Evolutionary conservation across 2,888 invertebrate species (phyloP).

Genomic region (Aproaerema taeniolella): DNA sequence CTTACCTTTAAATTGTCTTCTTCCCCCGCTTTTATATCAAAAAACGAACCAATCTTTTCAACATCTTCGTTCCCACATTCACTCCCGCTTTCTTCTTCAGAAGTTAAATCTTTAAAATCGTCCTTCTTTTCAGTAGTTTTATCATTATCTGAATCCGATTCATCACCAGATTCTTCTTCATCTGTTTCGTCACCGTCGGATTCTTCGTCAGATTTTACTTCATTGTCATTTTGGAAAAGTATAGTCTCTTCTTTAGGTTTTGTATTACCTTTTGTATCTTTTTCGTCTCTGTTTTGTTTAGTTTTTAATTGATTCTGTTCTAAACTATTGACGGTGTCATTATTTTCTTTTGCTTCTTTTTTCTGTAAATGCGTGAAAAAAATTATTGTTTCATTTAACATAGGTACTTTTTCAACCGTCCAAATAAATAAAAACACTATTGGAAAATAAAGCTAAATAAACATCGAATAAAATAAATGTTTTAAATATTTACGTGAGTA

Average conservation of each 20-base stretch:
- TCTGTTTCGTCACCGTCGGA: constrained; percentile 8
- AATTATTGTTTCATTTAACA: too few species aligned
- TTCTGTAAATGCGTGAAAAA: too few species aligned
- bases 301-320: too few species aligned
- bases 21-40: constrained; percentile 47
- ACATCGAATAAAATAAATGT: too few species aligned
- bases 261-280: neutral
- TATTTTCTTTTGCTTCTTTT: too few species aligned
- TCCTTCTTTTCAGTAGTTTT: constrained; percentile 24
- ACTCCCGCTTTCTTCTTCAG: constrained; percentile 52
- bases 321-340: too few species aligned
- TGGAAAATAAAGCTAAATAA: too few species aligned
- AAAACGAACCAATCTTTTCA: constrained; percentile 45
- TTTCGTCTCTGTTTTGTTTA: too few species aligned
- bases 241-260: too few species aligned
- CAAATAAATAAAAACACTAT: too few species aligned
- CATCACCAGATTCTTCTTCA: constrained; percentile 21
- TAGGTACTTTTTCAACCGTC: too few species aligned
- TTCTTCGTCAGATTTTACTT: constrained; percentile 4
- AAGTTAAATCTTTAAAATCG: constrained; percentile 62
- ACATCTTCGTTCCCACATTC: constrained; percentile 34
- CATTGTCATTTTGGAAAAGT: constrained; percentile 1
- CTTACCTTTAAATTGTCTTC: constrained; percentile 57
- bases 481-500: too few species aligned
- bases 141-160: constrained; percentile 22